Percentiles rank a stretch among this genome's conserved stretches.
phyloP scores from a whole-genome alignment of 2,888 invertebrate species.

The Exephanes ischioxanthus region DNA sequence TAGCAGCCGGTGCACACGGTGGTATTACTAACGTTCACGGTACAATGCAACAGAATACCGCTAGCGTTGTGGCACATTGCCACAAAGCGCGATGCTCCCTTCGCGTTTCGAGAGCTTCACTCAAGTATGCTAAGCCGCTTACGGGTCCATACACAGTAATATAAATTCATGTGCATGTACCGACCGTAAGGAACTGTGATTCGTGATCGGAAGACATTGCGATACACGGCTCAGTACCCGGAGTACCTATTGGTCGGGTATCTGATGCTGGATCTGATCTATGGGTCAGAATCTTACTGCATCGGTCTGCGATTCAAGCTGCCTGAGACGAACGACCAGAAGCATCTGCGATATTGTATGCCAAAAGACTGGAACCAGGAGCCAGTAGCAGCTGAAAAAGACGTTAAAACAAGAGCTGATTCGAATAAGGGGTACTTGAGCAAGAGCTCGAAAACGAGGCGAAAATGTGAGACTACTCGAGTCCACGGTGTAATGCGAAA shows the following conservation, averaged over 20 bases:
- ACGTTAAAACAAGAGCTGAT: background rate
- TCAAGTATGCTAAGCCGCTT: constrained; percentile 24
- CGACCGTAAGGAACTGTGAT: background rate
- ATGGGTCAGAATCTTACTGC: background rate
- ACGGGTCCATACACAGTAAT: background rate
- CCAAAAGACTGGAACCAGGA: background rate
- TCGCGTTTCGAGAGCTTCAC: constrained; percentile 19
- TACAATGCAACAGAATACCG: constrained; percentile 5
- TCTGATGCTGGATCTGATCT: background rate
- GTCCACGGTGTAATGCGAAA: constrained; percentile 4
- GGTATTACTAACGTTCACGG: background rate
- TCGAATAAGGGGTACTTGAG: background rate
- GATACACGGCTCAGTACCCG: too few species aligned
- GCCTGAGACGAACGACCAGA: background rate
- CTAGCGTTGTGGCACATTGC: constrained; percentile 9
- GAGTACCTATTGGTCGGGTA: background rate
- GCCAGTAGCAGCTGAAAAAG: too few species aligned
- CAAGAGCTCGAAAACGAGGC: background rate
- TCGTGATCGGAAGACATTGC: constrained; percentile 6
- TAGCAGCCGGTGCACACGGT: constrained; percentile 4
- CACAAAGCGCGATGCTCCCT: constrained; percentile 16
- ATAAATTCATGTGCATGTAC: background rate
- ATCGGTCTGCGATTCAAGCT: background rate
- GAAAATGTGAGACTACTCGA: background rate
- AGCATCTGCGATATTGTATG: background rate